Conservation (phyloP, 2,888 invertebrate genomes). For the Tholera decimalis region DNA sequence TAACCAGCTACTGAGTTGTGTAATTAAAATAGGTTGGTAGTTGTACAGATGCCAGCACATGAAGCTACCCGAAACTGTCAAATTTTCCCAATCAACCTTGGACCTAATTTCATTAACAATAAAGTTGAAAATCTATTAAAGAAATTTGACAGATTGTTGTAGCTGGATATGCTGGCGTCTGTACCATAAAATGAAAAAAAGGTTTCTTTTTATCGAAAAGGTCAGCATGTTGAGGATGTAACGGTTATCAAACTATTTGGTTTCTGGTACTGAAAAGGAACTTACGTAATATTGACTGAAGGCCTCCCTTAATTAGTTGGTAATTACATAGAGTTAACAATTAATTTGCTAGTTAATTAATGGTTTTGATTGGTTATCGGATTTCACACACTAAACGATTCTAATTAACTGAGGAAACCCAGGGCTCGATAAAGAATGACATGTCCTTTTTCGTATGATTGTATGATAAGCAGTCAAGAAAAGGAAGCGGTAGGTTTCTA, state of each 20-base stretch:
- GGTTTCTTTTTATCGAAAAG: conserved; percentile 11
- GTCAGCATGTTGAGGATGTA: conserved; percentile 16
- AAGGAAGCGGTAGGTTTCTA: not conserved
- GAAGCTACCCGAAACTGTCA: too few relatives aligned
- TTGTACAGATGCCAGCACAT: too few relatives aligned
- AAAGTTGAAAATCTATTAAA: too few relatives aligned
- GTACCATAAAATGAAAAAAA: too few relatives aligned
- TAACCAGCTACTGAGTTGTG: too few relatives aligned
- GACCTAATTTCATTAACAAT: too few relatives aligned
- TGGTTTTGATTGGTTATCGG: conserved; percentile 27
- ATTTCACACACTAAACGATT: conserved; percentile 31
- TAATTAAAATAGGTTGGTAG: too few relatives aligned
- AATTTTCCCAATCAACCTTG: too few relatives aligned
- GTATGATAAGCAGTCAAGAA: not conserved
- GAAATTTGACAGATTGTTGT: too few relatives aligned
- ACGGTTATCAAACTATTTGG: conserved; percentile 13
- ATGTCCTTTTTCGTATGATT: not conserved
- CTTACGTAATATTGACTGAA: conserved; percentile 29
- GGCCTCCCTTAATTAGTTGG: conserved; percentile 26
- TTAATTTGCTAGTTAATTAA: conserved; percentile 20
- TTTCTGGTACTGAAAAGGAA: conserved; percentile 28
- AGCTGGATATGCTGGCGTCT: too few relatives aligned
- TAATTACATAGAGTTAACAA: conserved; percentile 19
- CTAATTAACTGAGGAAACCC: conserved; percentile 14
- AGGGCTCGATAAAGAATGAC: not conserved